Conservation (phyloP, 1,140 invertebrate species). For the Agrilus planipennis region DNA sequence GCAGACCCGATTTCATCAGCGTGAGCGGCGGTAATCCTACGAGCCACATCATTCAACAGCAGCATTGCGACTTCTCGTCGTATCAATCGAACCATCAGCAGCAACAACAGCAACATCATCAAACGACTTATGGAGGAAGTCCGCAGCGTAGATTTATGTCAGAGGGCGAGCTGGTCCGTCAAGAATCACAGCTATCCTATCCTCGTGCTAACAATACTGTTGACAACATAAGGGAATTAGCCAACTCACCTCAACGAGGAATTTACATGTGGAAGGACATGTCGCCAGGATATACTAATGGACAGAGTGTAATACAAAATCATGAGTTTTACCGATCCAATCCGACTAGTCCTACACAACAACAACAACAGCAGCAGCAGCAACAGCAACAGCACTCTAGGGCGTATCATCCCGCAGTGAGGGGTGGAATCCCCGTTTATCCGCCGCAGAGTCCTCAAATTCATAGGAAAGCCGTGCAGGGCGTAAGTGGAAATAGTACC, state of each 20-base stretch:
- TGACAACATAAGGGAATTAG: constrained; percentile 61
- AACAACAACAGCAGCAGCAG: constrained; percentile 38
- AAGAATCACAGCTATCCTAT: constrained; percentile 42
- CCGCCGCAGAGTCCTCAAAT: constrained; percentile 57
- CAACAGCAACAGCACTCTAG: constrained; percentile 21
- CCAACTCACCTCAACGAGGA: constrained; percentile 70
- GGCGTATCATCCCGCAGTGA: constrained; percentile 46
- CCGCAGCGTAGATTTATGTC: constrained; percentile 75
- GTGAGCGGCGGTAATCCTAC: constrained; percentile 41
- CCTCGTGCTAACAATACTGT: constrained; percentile 48
- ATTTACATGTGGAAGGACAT: constrained; percentile 77
- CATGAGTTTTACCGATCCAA: constrained; percentile 45
- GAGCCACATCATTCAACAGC: too few species aligned
- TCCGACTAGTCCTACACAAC: constrained; percentile 64
- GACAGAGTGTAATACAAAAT: constrained; percentile 27
- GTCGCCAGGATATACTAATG: constrained; percentile 35
- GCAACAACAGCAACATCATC: constrained; percentile 24
- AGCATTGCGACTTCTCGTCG: constrained; percentile 29
- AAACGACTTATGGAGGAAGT: constrained; percentile 39
- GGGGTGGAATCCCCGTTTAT: constrained; percentile 55
- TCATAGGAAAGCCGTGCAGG: constrained; percentile 20
- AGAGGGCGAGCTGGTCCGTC: constrained; percentile 71
- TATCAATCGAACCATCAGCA: constrained; percentile 33
- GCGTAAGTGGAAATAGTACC: constrained; percentile 16
- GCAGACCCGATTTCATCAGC: constrained; percentile 74